A percentile compares a stretch with the other conserved stretches of the same genome.
These are phyloP conservation scores for Odobenus rosmarus DNA, from an alignment of 2,113 vertebrate species.

Conservation along the genomic window DNA sequence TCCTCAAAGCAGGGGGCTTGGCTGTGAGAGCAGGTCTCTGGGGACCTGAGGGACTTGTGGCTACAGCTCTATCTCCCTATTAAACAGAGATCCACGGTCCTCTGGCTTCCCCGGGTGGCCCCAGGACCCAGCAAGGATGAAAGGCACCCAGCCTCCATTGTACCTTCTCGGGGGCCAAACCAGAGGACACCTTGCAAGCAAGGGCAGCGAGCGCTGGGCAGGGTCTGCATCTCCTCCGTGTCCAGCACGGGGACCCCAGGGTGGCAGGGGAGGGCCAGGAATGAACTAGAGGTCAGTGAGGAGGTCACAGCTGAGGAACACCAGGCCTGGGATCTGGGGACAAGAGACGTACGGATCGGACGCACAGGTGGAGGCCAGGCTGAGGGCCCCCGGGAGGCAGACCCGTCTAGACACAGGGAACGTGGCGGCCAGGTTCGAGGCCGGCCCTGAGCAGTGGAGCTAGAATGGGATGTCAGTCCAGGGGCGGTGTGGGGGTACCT, in stretches of 20 bases:
- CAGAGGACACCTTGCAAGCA: too few relatives aligned
- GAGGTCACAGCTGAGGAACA: accelerated
- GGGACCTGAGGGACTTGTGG: accelerated
- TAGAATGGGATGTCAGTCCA: accelerated
- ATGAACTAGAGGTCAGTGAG: accelerated
- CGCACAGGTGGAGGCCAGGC: accelerated
- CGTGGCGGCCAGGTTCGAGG: accelerated
- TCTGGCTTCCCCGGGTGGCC: neutral
- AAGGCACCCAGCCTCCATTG: neutral
- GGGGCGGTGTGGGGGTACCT: accelerated
- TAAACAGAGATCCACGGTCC: accelerated
- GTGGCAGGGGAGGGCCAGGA: accelerated
- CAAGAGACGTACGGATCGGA: neutral
- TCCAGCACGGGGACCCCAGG: accelerated
- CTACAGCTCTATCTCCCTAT: too few relatives aligned
- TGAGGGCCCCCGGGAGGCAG: accelerated
- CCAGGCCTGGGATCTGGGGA: neutral
- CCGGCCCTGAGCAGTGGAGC: accelerated
- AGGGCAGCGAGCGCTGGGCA: neutral
- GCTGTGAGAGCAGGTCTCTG: neutral
- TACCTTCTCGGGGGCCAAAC: neutral
- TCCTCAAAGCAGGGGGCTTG: neutral
- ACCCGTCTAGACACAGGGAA: accelerated
- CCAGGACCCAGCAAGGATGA: neutral
- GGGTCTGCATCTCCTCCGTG: neutral